Conservation (phyloP, 2,797 vertebrate species). For the Columba guinea region DNA sequence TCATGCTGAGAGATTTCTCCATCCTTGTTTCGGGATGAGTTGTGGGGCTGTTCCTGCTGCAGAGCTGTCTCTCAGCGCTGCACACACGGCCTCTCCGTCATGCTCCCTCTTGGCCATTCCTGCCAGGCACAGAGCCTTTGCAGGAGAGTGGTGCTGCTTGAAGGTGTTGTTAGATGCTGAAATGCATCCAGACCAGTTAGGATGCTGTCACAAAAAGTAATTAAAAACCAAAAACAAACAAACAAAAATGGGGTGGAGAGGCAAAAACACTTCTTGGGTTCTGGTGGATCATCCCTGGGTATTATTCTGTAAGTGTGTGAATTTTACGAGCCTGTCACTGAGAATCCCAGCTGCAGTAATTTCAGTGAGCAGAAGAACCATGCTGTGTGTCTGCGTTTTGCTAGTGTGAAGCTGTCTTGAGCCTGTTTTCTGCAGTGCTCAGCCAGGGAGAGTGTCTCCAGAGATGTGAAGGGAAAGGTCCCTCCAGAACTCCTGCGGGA, state of each 20-base stretch:
- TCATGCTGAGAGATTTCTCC: not conserved
- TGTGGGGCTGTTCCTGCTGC: fast-evolving
- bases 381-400: not conserved
- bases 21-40: not conserved
- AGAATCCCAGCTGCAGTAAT: not conserved
- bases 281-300: not conserved
- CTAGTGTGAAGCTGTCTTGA: not conserved
- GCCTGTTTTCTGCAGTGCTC: not conserved
- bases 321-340: not conserved
- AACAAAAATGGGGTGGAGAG: not conserved
- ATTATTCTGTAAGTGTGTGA: not conserved
- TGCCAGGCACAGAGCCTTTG: not conserved
- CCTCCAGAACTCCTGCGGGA: not conserved
- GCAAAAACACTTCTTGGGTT: not conserved
- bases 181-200: not conserved
- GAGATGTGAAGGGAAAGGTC: not conserved
- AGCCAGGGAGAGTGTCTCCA: not conserved
- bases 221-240: not conserved
- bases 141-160: not conserved
- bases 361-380: fast-evolving
- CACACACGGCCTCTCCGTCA: fast-evolving
- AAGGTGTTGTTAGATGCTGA: not conserved
- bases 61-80: not conserved
- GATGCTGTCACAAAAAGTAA: not conserved
- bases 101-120: not conserved